Evolutionary conservation across 1,140 invertebrate genomes (phyloP).

Genomic region (Magallana ariakensis): DNA sequence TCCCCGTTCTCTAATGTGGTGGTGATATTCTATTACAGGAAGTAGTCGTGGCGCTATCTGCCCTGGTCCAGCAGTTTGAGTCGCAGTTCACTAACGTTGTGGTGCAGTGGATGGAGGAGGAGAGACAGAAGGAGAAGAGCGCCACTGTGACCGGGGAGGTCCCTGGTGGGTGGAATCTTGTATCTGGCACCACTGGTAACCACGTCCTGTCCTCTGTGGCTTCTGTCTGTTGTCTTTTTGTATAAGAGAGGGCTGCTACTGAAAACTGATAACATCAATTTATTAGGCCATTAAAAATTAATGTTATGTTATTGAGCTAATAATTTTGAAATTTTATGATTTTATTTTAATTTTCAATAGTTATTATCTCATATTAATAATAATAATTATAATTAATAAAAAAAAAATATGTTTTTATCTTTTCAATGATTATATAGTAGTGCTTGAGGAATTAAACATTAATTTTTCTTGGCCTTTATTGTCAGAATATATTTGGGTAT

Average conservation of each 20-base stretch:
- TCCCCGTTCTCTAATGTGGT: conserved; percentile 88
- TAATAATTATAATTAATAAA: too few species aligned
- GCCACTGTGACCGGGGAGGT: conserved; percentile 69
- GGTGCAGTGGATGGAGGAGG: conserved; percentile 86
- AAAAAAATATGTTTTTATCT: too few species aligned
- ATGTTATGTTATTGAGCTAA: too few species aligned
- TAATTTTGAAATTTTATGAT: too few species aligned
- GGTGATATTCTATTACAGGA: conserved; percentile 83
- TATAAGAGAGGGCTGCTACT: background rate
- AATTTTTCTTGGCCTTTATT: too few species aligned
- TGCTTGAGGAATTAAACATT: too few species aligned
- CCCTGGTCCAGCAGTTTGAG: conserved; percentile 94
- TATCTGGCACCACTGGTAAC: conserved; percentile 60
- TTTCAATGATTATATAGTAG: too few species aligned
- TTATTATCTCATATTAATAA: too few species aligned
- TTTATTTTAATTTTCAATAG: too few species aligned
- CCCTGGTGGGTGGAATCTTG: conserved; percentile 75
- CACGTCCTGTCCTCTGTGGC: conserved; percentile 2
- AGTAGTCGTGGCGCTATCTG: conserved; percentile 91
- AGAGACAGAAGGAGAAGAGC: conserved; percentile 67
- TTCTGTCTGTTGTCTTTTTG: conserved; percentile 24
- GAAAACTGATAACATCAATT: too few species aligned
- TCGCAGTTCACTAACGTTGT: conserved; percentile 88
- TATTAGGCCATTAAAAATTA: too few species aligned
- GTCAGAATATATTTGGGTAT: too few species aligned